A percentile compares a stretch with the other conserved stretches of the same genome.
Conservation (phyloP, 2,797 vertebrate species). For the Aratinga solstitialis region DNA sequence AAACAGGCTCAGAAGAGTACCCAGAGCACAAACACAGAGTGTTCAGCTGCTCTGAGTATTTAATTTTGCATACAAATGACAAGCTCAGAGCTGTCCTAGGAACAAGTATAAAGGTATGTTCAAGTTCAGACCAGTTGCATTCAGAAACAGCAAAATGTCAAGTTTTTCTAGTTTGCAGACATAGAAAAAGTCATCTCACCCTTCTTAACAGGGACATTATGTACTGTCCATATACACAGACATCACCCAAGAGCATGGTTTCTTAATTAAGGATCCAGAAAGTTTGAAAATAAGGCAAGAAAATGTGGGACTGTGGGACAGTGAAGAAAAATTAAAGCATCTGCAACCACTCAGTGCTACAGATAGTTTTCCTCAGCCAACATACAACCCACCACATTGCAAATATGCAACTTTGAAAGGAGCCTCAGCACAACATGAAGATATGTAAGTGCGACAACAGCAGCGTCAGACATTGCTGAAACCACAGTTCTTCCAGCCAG, state of each 20-base stretch:
- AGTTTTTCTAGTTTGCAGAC: neutral
- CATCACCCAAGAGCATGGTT: fast-evolving
- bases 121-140: neutral
- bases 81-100: neutral
- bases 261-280: neutral
- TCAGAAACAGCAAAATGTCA: neutral
- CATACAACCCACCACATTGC: neutral
- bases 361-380: neutral
- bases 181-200: neutral
- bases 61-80: neutral
- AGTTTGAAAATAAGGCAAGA: neutral
- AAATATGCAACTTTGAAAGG: neutral
- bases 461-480: neutral
- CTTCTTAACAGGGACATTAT: neutral
- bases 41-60: neutral
- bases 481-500: neutral
- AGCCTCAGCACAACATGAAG: neutral
- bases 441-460: neutral
- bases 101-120: neutral
- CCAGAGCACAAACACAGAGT: neutral
- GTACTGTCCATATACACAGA: neutral
- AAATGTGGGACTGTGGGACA: neutral
- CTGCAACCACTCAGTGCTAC: neutral
- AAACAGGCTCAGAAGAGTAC: neutral
- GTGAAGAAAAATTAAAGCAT: neutral